Conservation (phyloP, 2,797 vertebrate species). For the Etheostoma nigrum region DNA sequence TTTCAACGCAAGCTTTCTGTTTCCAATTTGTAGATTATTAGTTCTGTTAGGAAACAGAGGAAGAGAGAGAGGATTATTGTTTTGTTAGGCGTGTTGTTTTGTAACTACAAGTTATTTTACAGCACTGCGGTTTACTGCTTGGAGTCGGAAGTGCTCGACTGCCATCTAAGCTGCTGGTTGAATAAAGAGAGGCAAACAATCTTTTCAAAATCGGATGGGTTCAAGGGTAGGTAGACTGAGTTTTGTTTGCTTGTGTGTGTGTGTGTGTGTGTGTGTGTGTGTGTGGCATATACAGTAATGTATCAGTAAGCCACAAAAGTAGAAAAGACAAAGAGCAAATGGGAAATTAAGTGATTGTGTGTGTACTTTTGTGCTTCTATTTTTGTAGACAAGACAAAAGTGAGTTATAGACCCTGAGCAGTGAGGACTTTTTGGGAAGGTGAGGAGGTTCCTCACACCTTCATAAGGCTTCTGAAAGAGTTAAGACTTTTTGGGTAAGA, state of each 20-base stretch:
- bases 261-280: background rate
- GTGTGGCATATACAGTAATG: constrained; percentile 1
- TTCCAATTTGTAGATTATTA: constrained; percentile 65
- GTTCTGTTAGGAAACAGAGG: constrained; percentile 33
- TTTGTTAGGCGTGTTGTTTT: constrained; percentile 32
- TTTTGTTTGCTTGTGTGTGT: constrained; percentile 16
- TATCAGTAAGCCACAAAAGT: background rate
- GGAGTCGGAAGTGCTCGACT: constrained; percentile 19
- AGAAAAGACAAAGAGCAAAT: constrained; percentile 12
- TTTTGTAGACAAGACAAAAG: background rate
- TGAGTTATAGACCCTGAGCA: background rate
- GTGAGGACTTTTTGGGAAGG: background rate
- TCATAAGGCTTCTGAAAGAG: no score
- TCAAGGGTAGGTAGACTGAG: background rate
- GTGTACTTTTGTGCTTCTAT: background rate
- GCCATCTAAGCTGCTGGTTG: constrained; percentile 16
- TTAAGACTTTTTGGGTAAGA: background rate
- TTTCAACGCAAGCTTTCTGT: constrained; percentile 51
- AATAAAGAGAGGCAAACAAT: constrained; percentile 26
- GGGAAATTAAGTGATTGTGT: background rate
- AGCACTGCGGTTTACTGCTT: constrained; percentile 14
- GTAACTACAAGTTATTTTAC: constrained; percentile 1
- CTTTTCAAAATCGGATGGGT: constrained; percentile 24
- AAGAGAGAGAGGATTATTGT: constrained; percentile 30
- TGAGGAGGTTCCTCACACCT: background rate